Conservation (phyloP, 1,140 invertebrate species). For the Drosophila melanica region DNA sequence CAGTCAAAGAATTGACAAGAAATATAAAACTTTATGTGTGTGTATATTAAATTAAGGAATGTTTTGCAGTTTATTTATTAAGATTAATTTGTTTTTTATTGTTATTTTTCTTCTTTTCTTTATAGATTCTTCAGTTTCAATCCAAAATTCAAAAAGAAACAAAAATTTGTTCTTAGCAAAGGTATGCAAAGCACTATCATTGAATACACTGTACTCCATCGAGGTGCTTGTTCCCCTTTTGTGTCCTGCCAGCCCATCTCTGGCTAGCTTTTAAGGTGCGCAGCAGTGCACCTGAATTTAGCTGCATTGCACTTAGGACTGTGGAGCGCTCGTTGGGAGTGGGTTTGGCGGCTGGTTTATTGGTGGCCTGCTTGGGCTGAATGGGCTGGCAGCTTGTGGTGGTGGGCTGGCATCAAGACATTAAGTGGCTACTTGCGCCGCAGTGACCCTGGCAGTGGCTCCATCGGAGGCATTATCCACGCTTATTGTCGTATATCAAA, state of each 20-base stretch:
- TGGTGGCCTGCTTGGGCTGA: constrained; percentile 4
- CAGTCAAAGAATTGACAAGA: neutral
- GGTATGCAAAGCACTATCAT: no score
- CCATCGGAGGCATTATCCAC: constrained; percentile 64
- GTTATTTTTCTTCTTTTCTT: no score
- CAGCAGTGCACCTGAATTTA: constrained; percentile 51
- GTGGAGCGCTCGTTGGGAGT: neutral
- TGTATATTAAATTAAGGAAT: neutral
- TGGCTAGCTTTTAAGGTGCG: neutral
- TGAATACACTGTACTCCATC: no score
- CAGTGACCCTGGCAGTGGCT: constrained; percentile 14
- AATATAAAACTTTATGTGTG: neutral
- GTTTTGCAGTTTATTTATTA: no score
- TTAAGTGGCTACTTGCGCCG: constrained; percentile 26
- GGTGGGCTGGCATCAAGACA: constrained; percentile 23
- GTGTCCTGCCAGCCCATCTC: neutral
- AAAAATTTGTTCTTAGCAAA: no score
- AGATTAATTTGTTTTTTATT: no score
- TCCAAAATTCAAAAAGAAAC: no score
- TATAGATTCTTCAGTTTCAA: no score
- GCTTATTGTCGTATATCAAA: constrained; percentile 80
- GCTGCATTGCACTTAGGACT: constrained; percentile 21
- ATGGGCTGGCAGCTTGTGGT: constrained; percentile 7
- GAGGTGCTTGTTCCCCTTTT: no score
- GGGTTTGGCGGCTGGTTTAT: constrained; percentile 11